Evolutionary conservation across 2,888 invertebrate species (phyloP), one percentile per base, ranked within the genome.

Genomic region (Temnothorax rugatulus): DNA sequence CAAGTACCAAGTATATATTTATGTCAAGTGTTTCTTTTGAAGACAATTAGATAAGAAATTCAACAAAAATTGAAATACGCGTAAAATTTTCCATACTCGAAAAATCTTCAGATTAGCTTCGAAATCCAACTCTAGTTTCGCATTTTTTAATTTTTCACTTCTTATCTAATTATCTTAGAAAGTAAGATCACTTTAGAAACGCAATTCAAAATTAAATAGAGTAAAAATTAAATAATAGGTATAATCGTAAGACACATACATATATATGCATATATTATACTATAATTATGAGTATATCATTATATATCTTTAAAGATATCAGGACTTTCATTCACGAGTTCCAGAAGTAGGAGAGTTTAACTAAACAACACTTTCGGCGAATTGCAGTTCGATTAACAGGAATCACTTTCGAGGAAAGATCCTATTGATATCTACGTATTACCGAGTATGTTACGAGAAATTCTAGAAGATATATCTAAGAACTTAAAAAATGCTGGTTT

Each of bases 401-500:
- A 69, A 34, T 50, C 15, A 13, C 1, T 69, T 69, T 50, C 4
- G 34, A 2, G 1, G 13, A 38, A 52, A 52, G 1, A 52, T 71
- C n/a, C 2, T 54, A 41, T 9, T 4, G 38, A 21, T 15, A 71
- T 38, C 21, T 41, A 1, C n/a, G 8, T 38, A 29, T 29, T 29
- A 1, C 18, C 18, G 3, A 54, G 25, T 13, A 4, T 11, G 8
- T 13, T 34, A 61, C 15, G 41, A 13, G 13, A 71, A n/a, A 38
- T 73, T 11, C 71, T 73, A 54, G 71, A 38, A n/a, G 25, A 73
- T 21, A 54, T 54, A n/a, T 47, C 41, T 4, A 13, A n/a, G 15
- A 63, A 25, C n/a, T 34, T 75, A 21, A 52, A 76, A 66, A 66
- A 25, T 41, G 29, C 5, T 66, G 8, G 34, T 68, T 52, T 44